Evolutionary conservation across 2,113 vertebrate species (phyloP).

Genomic region (Archilochus colubris): DNA sequence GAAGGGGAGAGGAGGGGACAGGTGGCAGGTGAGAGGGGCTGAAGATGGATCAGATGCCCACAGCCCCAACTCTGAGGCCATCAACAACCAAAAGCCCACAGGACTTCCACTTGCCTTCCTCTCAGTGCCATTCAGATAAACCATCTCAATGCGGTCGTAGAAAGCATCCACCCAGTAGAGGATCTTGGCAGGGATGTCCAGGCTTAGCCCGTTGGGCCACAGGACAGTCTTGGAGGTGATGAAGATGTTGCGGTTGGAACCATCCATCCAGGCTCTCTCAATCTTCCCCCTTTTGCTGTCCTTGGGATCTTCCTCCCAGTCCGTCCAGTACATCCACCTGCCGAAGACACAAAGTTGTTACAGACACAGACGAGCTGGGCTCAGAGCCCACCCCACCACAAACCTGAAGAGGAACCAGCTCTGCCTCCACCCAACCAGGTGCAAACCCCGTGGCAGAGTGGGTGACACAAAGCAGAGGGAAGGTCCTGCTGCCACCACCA

Average conservation of each 20-base stretch:
- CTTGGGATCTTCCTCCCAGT: conserved; percentile 98
- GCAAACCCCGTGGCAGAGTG: neutral
- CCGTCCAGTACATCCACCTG: conserved; percentile 99
- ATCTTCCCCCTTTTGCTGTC: conserved; percentile 96
- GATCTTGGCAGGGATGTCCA: conserved; percentile 90
- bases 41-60: fast-evolving
- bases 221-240: conserved; percentile 94
- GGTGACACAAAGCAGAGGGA: neutral
- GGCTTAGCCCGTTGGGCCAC: conserved; percentile 95
- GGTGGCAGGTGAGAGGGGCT: fast-evolving
- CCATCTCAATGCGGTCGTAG: conserved; percentile 94
- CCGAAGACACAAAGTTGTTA: neutral
- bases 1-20: neutral
- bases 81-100: fast-evolving
- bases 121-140: conserved; percentile 90
- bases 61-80: fast-evolving
- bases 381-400: neutral
- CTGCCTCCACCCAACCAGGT: neutral
- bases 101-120: conserved; percentile 79
- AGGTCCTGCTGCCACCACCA: fast-evolving
- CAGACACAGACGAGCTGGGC: fast-evolving
- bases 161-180: conserved; percentile 99
- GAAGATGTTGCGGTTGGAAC: conserved; percentile 90
- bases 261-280: conserved; percentile 97
- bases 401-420: neutral